Base-by-base conservation (phyloP, 2,797 vertebrate genomes). In the Pangasius djambal region DNA sequence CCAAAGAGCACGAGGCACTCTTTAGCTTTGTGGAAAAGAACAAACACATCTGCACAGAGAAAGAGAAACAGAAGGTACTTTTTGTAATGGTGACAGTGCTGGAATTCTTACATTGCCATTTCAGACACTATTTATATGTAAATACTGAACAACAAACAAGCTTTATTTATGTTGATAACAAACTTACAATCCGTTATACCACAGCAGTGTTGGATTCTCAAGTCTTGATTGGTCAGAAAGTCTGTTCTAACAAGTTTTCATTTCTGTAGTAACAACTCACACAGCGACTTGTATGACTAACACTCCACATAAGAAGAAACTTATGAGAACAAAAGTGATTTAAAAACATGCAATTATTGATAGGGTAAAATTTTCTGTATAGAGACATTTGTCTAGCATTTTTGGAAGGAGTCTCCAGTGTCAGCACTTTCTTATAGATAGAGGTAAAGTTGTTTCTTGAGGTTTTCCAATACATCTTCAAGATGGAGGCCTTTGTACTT, bases 1-100 rank as follows among this genome's bases (percentile, higher is more conserved):
- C 96, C 28, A 96, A 95, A 93, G 97, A 98, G 91, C 97, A 98
- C 0, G 94, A 97, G 92, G 95, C 94, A 22, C 94, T 98, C 86
- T 97, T 97, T 93, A 97, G 96, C 91, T 97, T 96, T 88, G 94
- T 97, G 81, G 96, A 97, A 93, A 97, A 93, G 90, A 97, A 96
- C 90, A 97, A 95, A 91, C 96, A 96, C 28, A 95, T 96, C 0
- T 89, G 93, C 92, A 96, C 93, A 9, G 94, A 96, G 87, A 98
- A 97, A 92, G 97, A 97, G 93, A 98, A 97, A 93, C 96, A 95
- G 88, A 98, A 98, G 95, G 97, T 97, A 65, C 59, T 9, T 77
- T 50, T 63, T 65, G 48, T 67, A 50, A 40, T 59, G 20, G 20
- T 40, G 34, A 15, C n/a, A 63, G 44, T 40, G 44, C 16, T 50